Conservation (phyloP, 2,113 vertebrate species). For the Triplophysa tibetana region DNA sequence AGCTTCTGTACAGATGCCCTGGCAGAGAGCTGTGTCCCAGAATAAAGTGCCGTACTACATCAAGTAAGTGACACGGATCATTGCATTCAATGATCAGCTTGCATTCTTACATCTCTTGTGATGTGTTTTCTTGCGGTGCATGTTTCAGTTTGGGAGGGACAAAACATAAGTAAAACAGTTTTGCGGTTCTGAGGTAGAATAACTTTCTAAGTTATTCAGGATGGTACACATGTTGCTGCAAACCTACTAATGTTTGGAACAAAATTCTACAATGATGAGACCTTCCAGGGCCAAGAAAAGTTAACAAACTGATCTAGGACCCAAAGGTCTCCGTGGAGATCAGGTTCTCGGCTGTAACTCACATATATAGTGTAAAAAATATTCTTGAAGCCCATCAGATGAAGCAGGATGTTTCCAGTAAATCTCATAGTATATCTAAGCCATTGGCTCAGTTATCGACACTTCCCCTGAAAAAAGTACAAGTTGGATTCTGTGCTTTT, state of each 20-base stretch:
- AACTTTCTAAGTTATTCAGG: too few relatives aligned
- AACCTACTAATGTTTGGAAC: too few relatives aligned
- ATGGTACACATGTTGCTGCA: too few relatives aligned
- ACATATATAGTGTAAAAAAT: neutral
- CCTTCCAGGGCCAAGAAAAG: too few relatives aligned
- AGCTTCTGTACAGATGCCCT: slow-evolving; percentile 70
- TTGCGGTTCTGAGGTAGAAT: too few relatives aligned
- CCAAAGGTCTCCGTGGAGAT: neutral
- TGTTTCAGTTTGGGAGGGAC: too few relatives aligned
- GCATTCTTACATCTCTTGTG: too few relatives aligned
- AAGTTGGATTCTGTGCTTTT: neutral
- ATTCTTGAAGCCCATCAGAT: neutral
- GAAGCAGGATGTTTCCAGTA: neutral
- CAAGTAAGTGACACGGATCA: slow-evolving; percentile 79
- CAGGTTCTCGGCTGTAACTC: neutral
- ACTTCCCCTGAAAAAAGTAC: too few relatives aligned
- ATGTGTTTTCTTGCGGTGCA: too few relatives aligned
- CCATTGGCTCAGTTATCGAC: neutral
- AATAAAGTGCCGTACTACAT: slow-evolving; percentile 91
- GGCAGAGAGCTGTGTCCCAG: slow-evolving; percentile 87
- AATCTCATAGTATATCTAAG: neutral
- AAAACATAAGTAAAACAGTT: too few relatives aligned
- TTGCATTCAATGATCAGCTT: too few relatives aligned
- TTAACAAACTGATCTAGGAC: neutral
- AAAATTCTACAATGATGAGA: too few relatives aligned